Evolutionary conservation across 1,140 invertebrate species (phyloP).

Genomic region (Pararge aegeria): DNA sequence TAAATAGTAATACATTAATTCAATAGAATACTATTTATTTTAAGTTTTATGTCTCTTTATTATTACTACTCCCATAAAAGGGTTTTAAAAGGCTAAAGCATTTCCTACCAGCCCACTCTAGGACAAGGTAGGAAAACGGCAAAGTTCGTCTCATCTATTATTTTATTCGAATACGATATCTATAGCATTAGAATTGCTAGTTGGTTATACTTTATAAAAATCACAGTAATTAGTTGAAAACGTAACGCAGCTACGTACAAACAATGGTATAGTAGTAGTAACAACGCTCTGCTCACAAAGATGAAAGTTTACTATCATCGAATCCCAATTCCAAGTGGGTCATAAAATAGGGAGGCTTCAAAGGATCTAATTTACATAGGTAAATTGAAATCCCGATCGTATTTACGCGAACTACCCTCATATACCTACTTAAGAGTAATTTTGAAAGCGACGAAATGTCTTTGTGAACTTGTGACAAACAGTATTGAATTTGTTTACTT

Average conservation of each 20-base stretch:
- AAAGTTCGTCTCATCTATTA: too few relatives aligned
- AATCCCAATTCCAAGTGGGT: slow-evolving; percentile 14
- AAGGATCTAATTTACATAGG: slow-evolving; percentile 35
- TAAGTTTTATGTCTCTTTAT: too few relatives aligned
- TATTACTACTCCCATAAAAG: too few relatives aligned
- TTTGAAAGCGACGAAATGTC: slow-evolving; percentile 11
- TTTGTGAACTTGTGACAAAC: slow-evolving; percentile 12
- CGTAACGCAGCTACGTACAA: neutral
- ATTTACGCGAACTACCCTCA: slow-evolving; percentile 27
- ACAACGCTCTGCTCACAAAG: neutral
- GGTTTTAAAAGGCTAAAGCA: too few relatives aligned
- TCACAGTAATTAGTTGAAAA: too few relatives aligned
- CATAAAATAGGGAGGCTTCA: slow-evolving; percentile 26
- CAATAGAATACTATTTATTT: too few relatives aligned
- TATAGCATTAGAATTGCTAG: too few relatives aligned
- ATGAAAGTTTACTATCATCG: slow-evolving; percentile 14
- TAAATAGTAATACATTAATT: too few relatives aligned
- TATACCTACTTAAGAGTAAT: slow-evolving; percentile 11
- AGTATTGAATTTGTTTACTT: slow-evolving; percentile 13
- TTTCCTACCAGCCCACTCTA: too few relatives aligned
- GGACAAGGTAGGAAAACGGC: too few relatives aligned
- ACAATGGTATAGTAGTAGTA: neutral
- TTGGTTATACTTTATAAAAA: too few relatives aligned
- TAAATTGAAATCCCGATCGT: slow-evolving; percentile 34
- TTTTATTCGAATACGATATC: too few relatives aligned